phyloP scores from a whole-genome alignment of 2,888 invertebrate genomes.

The Cephus spinipes region DNA sequence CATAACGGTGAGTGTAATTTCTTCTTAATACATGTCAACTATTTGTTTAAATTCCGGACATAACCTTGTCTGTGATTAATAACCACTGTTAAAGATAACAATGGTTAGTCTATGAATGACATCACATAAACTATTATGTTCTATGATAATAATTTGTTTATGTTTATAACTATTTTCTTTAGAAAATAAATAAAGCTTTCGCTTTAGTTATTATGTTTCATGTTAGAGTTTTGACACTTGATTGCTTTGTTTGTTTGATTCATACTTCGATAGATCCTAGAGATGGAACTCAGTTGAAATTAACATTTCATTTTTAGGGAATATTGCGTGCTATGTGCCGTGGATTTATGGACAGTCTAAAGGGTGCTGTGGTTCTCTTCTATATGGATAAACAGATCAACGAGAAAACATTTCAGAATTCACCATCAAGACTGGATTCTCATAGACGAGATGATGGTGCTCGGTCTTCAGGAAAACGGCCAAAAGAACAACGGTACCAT shows the following conservation, averaged over 20 bases:
- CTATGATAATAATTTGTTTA: not conserved
- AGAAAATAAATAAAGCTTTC: not conserved
- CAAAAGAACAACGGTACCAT: slow-evolving; percentile 68
- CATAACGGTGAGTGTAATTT: slow-evolving; percentile 14
- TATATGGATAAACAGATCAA: slow-evolving; percentile 85
- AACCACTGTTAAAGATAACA: not conserved
- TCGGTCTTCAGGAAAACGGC: slow-evolving; percentile 63
- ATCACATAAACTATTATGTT: not conserved
- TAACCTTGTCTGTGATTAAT: not conserved
- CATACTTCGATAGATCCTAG: not conserved
- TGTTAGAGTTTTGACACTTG: not conserved
- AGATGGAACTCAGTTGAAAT: not conserved
- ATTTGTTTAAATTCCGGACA: not conserved
- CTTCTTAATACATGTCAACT: not conserved
- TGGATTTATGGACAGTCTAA: slow-evolving; percentile 84
- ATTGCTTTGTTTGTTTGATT: not conserved
- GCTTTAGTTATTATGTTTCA: not conserved
- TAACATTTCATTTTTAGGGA: slow-evolving; percentile 69
- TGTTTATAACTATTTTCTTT: not conserved
- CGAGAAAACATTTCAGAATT: slow-evolving; percentile 71
- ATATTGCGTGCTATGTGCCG: slow-evolving; percentile 75
- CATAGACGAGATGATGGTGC: slow-evolving; percentile 67
- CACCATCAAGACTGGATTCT: slow-evolving; percentile 68
- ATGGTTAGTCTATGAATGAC: not conserved
- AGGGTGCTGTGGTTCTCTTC: slow-evolving; percentile 80